Percentiles rank a stretch among this genome's conserved stretches.
phyloP scores from a whole-genome alignment of 2,797 vertebrate genomes.

The Etheostoma nigrum region DNA sequence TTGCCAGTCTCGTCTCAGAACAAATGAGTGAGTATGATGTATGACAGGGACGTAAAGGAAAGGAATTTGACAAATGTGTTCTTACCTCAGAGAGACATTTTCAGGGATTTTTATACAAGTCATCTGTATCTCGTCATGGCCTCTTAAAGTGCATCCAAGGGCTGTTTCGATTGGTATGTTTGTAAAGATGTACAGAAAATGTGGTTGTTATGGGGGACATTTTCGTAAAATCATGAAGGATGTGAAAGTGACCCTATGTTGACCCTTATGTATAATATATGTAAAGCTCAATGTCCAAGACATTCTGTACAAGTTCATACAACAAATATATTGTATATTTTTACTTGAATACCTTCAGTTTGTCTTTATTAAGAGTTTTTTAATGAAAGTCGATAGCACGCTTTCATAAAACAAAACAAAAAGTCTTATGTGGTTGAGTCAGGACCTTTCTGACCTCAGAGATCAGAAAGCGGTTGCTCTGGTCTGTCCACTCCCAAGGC shows the following conservation, averaged over 20 bases:
- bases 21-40: slow-evolving; percentile 56
- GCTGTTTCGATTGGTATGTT: slow-evolving; percentile 75
- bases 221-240: slow-evolving; percentile 80
- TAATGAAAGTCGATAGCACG: neutral
- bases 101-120: slow-evolving; percentile 83
- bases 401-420: slow-evolving; percentile 17
- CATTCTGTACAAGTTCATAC: slow-evolving; percentile 83
- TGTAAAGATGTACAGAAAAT: slow-evolving; percentile 79
- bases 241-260: slow-evolving; percentile 72
- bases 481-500: slow-evolving; percentile 24
- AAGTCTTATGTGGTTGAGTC: slow-evolving; percentile 21
- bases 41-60: slow-evolving; percentile 69
- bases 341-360: slow-evolving; percentile 72
- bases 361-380: slow-evolving; percentile 38
- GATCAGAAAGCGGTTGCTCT: slow-evolving; percentile 5
- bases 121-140: slow-evolving; percentile 72
- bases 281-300: slow-evolving; percentile 80
- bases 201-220: slow-evolving; percentile 54
- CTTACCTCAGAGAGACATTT: slow-evolving; percentile 82
- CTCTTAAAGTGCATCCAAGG: slow-evolving; percentile 75
- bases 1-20: slow-evolving; percentile 67
- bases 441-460: neutral
- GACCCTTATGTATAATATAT: slow-evolving; percentile 75
- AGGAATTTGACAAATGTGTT: slow-evolving; percentile 67
- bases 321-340: slow-evolving; percentile 87